These are phyloP conservation scores for Pipistrellus pygmaeus DNA, from an alignment of 2,797 vertebrate genomes.

Conservation along the genomic window DNA sequence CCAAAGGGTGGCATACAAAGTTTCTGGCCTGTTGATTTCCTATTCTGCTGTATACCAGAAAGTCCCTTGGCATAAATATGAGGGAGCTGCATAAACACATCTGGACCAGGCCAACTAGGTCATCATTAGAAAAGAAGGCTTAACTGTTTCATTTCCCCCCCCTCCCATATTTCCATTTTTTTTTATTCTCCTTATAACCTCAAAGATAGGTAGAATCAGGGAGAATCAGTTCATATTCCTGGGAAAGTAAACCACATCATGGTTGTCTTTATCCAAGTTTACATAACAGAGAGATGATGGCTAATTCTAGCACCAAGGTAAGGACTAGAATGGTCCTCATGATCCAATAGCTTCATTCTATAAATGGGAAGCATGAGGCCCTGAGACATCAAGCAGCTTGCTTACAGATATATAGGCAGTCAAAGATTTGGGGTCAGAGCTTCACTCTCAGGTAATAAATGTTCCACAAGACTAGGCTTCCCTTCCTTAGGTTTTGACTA, in stretches of 20 bases:
- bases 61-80: neutral
- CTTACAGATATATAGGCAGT: neutral
- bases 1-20: neutral
- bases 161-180: neutral
- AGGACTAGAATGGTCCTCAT: neutral
- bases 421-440: neutral
- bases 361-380: neutral
- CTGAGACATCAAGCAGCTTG: neutral
- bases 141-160: neutral
- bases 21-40: neutral
- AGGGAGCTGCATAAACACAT: neutral
- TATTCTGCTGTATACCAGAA: neutral
- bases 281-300: neutral
- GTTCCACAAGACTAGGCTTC: neutral
- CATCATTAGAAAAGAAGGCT: neutral
- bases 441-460: neutral
- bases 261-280: neutral
- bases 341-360: neutral
- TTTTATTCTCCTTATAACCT: slow-evolving; percentile 1
- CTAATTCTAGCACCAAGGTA: neutral
- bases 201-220: neutral
- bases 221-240: neutral
- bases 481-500: neutral
- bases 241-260: neutral
- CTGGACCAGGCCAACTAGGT: neutral